Base-by-base conservation (phyloP, 1,140 invertebrate species). In the Orchestia grillus region DNA sequence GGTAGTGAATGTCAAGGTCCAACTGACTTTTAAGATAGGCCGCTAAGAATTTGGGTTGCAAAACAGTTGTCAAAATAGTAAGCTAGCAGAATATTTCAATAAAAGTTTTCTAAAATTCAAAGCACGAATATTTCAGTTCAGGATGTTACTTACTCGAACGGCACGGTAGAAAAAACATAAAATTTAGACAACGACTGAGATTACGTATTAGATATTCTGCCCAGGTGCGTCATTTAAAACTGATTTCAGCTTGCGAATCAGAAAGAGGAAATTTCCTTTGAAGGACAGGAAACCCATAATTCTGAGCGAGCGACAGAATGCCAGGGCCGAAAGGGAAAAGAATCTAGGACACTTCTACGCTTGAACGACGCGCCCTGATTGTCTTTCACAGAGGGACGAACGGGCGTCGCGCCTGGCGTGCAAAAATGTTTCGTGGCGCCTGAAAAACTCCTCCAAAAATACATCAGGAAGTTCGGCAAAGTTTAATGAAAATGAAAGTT, bases 281-380 rank as follows among this genome's bases (percentile, higher is more conserved):
- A 90, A 90, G 43, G 88, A 45, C 41, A 44, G 92, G 43, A 94
- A 94, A 45, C 43, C 92, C 92, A 94, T 94, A 42, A 94, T 94
- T 94, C 44, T 94, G 43, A 45, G 92, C 92, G 92, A 94, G 92
- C 44, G 92, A 94, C 92, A 94, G 92, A 45, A 42, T 47, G 92
- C 43, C 92, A 94, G 16, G 92, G 92, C 44, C 44, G 92, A 47
- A 40, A 94, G 43, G 92, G 92, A 94, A 91, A 91, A 94, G 92
- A 94, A 94, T 94, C 92, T 94, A 45, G 92, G 92, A 47, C 92
- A 94, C 41, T 45, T 94, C 92, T 44, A 94, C 44, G 92, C 43
- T 45, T 94, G 43, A 94, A 45, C 92, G 92, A 94, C 92, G 43
- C 92, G 6, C 43, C 43, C 92, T 94, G 92, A 94, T 94, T 94